Conservation (phyloP, 92 coral and sea anemone species). For the Micromussa lordhowensis region DNA sequence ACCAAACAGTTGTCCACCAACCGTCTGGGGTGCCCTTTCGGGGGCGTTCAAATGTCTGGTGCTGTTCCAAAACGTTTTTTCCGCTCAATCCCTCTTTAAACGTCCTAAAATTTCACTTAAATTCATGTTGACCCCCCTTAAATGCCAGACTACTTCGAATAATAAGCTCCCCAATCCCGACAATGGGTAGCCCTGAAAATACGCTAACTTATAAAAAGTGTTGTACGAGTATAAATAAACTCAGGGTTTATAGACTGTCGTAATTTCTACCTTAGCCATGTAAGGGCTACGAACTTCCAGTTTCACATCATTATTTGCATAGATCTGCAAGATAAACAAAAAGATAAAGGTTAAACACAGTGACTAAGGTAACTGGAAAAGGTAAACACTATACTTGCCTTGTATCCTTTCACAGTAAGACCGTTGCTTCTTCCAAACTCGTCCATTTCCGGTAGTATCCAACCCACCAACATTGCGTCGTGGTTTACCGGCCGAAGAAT, state of each 20-base stretch:
- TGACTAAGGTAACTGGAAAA: neutral
- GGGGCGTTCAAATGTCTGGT: too few relatives aligned
- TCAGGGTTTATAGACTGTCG: neutral
- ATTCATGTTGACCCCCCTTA: too few relatives aligned
- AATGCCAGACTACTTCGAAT: too few relatives aligned
- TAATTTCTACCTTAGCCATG: slow-evolving; percentile 85
- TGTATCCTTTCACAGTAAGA: slow-evolving; percentile 85
- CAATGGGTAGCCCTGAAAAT: too few relatives aligned
- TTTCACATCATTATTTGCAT: slow-evolving; percentile 73
- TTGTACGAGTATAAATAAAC: too few relatives aligned
- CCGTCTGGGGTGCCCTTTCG: too few relatives aligned
- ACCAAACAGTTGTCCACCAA: too few relatives aligned
- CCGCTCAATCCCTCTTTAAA: too few relatives aligned
- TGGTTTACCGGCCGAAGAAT: slow-evolving; percentile 92
- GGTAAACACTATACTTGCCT: slow-evolving; percentile 48
- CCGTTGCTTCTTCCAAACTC: slow-evolving; percentile 96
- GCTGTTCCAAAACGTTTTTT: too few relatives aligned
- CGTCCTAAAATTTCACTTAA: too few relatives aligned
- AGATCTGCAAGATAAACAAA: slow-evolving; percentile 58
- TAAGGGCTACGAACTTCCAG: slow-evolving; percentile 92
- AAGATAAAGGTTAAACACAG: neutral
- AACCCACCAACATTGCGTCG: slow-evolving; percentile 90
- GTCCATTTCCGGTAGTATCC: slow-evolving; percentile 96
- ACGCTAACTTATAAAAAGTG: too few relatives aligned
- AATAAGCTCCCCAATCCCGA: too few relatives aligned